Base-by-base conservation (phyloP, 2,888 invertebrate genomes). In the Idaea aversata region DNA sequence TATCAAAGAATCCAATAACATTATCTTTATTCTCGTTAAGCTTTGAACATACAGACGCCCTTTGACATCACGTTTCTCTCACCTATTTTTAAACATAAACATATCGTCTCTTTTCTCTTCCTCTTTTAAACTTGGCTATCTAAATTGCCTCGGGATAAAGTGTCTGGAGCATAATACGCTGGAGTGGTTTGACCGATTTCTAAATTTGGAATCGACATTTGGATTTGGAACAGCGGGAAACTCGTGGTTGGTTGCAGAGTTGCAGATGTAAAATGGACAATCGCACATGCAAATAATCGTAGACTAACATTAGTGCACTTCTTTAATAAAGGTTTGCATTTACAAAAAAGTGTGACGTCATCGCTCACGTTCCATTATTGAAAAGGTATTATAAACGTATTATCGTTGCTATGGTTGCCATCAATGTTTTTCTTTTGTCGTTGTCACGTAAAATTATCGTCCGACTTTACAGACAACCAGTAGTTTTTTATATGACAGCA, bases 171-270 rank as follows among this genome's bases (percentile, higher is more conserved):
- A 13, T 47, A 47, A 6, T 73, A 77, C 75, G 75, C 68, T 65
- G 69, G 78, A 83, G 82, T 76, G 78, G 81, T 80, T 70, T 84
- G 87, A 84, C 86, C 85, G 87, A 85, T 79, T 84, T 88, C 88
- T 88, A 86, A 87, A 88, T 84, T 84, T 85, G 83, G 81, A 82
- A 74, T 73, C 76, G 82, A 80, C 85, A 86, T 88, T 87, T 85
- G 75, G 80, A 47, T 47, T 47, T 47, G 47, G 47, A 47, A 47
- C 47, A 47, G 47, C 7, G 47, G 7, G 47, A 47, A 10, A 36
- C 36, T 36, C 36, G 10, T 36, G 36, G 36, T 3, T 36, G 36
- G 36, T 36, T 36, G 36, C 36, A 36, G 25, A 25, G 25, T 79
- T 83, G 47, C 47, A 47, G 47, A 47, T 47, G 47, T 47, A 6